phyloP scores from a whole-genome alignment of 2,888 invertebrate species.

The Clanis bilineata region DNA sequence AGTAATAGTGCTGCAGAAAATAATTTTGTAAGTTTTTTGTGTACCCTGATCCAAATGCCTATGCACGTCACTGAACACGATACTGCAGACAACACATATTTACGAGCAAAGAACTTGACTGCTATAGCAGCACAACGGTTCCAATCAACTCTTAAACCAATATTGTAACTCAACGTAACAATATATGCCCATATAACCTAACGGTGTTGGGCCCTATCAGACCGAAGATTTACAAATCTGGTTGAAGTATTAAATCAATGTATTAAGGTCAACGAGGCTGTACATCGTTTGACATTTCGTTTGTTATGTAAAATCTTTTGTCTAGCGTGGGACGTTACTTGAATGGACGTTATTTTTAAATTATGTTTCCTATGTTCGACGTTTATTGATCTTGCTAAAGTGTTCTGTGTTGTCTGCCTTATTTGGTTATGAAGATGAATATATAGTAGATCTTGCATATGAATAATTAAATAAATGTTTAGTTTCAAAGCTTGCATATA shows the following conservation, averaged over 20 bases:
- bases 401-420: not conserved
- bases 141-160: not conserved
- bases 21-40: too few species aligned
- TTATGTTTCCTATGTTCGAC: not conserved
- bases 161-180: not conserved
- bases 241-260: not conserved
- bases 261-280: not conserved
- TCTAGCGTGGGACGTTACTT: constrained; percentile 3
- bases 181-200: not conserved
- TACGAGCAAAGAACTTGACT: not conserved
- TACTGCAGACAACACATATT: too few species aligned
- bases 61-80: too few species aligned
- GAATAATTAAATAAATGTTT: too few species aligned
- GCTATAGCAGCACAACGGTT: not conserved
- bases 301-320: constrained; percentile 12
- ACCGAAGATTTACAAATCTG: not conserved
- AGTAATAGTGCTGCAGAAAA: too few species aligned
- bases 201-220: not conserved
- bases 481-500: too few species aligned
- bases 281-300: not conserved
- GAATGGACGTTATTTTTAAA: not conserved
- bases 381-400: not conserved
- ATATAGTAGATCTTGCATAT: not conserved
- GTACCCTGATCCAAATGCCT: too few species aligned
- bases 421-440: not conserved